A percentile compares a stretch with the other conserved stretches of the same genome.
phyloP scores from a whole-genome alignment of 1,140 invertebrate genomes.

The Globodera ellingtonae region DNA sequence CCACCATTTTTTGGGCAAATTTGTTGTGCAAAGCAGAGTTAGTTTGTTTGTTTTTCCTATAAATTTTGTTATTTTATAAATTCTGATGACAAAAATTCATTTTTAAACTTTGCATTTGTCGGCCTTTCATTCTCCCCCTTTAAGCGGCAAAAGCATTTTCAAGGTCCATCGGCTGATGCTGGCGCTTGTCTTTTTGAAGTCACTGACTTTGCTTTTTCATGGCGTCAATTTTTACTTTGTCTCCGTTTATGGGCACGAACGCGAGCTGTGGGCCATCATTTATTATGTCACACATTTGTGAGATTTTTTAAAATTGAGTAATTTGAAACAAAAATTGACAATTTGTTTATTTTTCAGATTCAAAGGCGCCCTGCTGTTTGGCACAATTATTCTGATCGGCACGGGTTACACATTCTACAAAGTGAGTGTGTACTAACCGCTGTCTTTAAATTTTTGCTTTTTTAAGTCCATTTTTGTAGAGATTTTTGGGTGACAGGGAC shows the following conservation, averaged over 20 bases:
- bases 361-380: conserved; percentile 90
- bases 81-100: conserved; percentile 9
- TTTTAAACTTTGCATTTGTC: conserved; percentile 28
- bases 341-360: conserved; percentile 68
- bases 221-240: conserved; percentile 96
- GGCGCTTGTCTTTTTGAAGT: conserved; percentile 84
- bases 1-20: conserved; percentile 87
- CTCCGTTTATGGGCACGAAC: conserved; percentile 85
- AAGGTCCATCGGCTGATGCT: conserved; percentile 98
- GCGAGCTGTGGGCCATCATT: conserved; percentile 93
- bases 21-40: conserved; percentile 82
- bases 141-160: conserved; percentile 77
- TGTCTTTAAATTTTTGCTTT: not conserved
- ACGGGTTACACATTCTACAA: conserved; percentile 99
- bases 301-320: conserved; percentile 61
- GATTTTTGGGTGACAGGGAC: conserved; percentile 86
- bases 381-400: conserved; percentile 92
- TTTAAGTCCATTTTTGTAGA: conserved; percentile 82
- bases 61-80: not conserved
- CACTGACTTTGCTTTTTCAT: conserved; percentile 88
- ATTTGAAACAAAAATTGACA: too few relatives aligned
- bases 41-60: conserved; percentile 54
- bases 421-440: conserved; percentile 75
- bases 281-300: conserved; percentile 94
- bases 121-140: conserved; percentile 28